phyloP scores from a whole-genome alignment of 2,113 vertebrate genomes.

The Sakesphorus luctuosus region DNA sequence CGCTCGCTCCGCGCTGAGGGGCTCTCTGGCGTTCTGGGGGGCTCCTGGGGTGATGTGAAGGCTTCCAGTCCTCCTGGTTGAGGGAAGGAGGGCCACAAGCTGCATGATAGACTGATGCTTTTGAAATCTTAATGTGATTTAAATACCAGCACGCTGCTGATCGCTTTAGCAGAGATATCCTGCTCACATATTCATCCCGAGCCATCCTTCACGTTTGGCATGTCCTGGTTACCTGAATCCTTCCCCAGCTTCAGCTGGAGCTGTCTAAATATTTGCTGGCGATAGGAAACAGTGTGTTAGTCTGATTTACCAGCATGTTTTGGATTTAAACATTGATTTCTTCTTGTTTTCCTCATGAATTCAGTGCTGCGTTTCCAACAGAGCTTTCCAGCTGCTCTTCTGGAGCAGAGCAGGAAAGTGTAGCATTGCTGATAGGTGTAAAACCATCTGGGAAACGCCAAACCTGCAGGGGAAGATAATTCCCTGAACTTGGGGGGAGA shows the following conservation, averaged over 20 bases:
- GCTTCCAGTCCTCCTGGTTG: not conserved
- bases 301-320: not conserved
- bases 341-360: constrained; percentile 30
- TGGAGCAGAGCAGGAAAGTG: not conserved
- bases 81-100: not conserved
- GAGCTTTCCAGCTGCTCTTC: not conserved
- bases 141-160: constrained; percentile 21
- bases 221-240: not conserved
- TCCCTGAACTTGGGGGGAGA: not conserved
- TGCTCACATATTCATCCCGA: not conserved
- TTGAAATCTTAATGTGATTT: constrained; percentile 50
- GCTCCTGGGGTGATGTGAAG: not conserved
- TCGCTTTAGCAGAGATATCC: constrained; percentile 11
- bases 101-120: not conserved
- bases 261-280: not conserved
- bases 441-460: not conserved
- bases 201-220: constrained; percentile 11
- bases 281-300: not conserved
- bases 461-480: not conserved
- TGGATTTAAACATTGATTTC: constrained; percentile 32
- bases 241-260: not conserved
- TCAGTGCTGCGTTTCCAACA: not conserved
- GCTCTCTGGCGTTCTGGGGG: not conserved
- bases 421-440: not conserved
- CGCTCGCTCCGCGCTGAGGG: not conserved